Base-by-base conservation (phyloP, 1,140 invertebrate genomes). In the Bacillus rossius region DNA sequence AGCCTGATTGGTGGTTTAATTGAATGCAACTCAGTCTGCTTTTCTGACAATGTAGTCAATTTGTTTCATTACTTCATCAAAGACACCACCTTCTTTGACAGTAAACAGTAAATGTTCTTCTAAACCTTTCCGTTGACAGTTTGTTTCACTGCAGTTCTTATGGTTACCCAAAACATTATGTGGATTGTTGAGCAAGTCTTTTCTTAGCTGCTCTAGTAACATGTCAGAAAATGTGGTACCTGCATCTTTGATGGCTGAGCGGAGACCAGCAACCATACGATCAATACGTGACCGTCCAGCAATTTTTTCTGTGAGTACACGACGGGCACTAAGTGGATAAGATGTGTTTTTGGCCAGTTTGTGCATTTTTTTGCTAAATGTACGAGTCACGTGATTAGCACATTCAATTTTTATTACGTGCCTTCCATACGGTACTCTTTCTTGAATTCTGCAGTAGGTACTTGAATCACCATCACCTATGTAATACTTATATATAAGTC, bases 391-490 rank as follows among this genome's bases (percentile, higher is more conserved):
- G 25, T 59, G 57, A 57, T 59, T 59, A 5, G 23, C 52, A 57
- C 52, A 59, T 59, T 59, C 57, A 4, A 59, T 16, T 25, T 59
- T 59, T 4, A 25, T 14, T 14, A 59, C 57, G 58, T 57, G n/a
- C 14, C 57, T 7, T 19, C 57, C 53, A 26, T 59, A 59, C 8
- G 19, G 5, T 10, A 26, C 47, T n/a, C 52, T 23, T 23, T 57
- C 51, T 26, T 58, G 52, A 22, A 59, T 59, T 19, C 53, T 7
- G 1, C 51, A 51, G 25, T 57, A 57, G 1, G 37, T 47, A 34
- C 57, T 59, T 3, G 57, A 55, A 42, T 59, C 57, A 1, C 57
- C 52, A 45, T 45, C 43, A 5, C 43, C 43, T 5, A 45, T 25
- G 8, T 20, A 20, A 25, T n/a, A 45, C 8, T 20, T 45, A 17